Evolutionary conservation across 30 jellyfish, hydroid and myxozoan genomes (phyloP), one percentile per base, ranked within the genome.

Genomic region (Sanderia malayensis): DNA sequence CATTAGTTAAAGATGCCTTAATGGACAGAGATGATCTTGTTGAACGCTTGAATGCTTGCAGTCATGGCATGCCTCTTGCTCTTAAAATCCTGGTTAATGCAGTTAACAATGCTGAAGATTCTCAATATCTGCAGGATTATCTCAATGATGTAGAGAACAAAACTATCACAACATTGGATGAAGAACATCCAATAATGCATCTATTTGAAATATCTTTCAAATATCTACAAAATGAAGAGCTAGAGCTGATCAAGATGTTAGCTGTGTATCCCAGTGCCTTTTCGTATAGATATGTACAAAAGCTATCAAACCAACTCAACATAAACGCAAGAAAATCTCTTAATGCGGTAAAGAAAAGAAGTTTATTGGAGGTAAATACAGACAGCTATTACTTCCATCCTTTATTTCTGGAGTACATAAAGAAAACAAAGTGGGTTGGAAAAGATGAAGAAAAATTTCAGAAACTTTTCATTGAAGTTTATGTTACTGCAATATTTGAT

Each of bases 181-280:
- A 58, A 21, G 70, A 58, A 21, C 70, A 58, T 20, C 70, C 70
- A 28, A 58, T 58, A 21, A 58, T 33, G 33, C 70, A 58, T 31
- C 24, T 58, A 33, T 58, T 58, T 17, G 70, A 58, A 21, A 31
- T 31, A 21, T 58, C 70, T 18, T 58, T 58, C 15, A 13, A 37
- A 57, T 32, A 45, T 44, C 46, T 72, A 9, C 29, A n/a, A 4
- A 49, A 9, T 20, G 59, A 27, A 11, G 74, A 72, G 32, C 33
- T 24, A 41, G 61, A 19, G 22, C 46, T 72, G 44, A 9, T 72
- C 21, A 19, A 28, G 57, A 3, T 72, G 53, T 41, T 72, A 25
- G 84, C 84, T 44, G 84, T 72, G 23, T 72, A 52, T 57, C 84
- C 84, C 3, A 30, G 74, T 32, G 37, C 49, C 21, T 72, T 72